Evolutionary conservation across 2,113 vertebrate genomes (phyloP).

Genomic region (Odontophorus gujanensis): DNA sequence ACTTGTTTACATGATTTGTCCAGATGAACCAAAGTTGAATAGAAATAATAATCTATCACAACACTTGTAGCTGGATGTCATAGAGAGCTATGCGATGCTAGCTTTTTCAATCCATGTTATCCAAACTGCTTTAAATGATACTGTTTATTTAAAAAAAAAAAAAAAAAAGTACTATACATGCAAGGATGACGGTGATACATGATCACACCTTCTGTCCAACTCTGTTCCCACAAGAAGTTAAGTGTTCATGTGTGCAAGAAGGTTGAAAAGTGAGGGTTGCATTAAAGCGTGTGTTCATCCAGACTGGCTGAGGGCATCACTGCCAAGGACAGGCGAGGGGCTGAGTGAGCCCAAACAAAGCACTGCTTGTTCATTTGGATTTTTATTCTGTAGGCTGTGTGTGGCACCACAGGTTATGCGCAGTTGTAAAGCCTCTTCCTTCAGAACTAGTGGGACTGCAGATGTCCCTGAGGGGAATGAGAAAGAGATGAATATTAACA

Average conservation of each 20-base stretch:
- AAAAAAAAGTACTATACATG: background rate
- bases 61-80: background rate
- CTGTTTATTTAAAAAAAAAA: too few relatives aligned
- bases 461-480: background rate
- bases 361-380: background rate
- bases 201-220: background rate
- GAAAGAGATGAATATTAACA: background rate
- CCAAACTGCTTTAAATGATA: background rate
- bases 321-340: background rate
- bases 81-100: background rate
- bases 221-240: background rate
- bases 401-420: background rate
- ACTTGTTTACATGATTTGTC: background rate
- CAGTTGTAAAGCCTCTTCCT: background rate
- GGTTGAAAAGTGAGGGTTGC: background rate
- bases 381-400: background rate
- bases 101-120: background rate
- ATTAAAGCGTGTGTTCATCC: background rate
- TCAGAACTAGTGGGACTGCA: background rate
- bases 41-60: background rate
- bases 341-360: conserved; percentile 42
- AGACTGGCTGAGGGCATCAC: background rate
- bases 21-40: background rate
- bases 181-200: background rate
- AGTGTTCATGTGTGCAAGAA: background rate